phyloP scores from a whole-genome alignment of 2,797 vertebrate genomes.

The Heterohyrax brucei region DNA sequence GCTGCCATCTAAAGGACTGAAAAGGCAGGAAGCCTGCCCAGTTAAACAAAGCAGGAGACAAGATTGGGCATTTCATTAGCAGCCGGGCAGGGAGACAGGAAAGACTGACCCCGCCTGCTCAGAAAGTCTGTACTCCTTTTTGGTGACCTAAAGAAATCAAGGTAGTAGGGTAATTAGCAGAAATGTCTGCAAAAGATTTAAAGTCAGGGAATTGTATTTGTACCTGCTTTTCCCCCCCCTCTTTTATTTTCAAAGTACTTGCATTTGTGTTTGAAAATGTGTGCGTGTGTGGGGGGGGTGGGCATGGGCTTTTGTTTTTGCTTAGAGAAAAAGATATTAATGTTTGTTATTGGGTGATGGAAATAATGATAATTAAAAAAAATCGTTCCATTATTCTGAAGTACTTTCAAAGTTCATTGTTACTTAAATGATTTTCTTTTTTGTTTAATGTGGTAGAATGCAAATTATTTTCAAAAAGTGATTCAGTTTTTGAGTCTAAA shows the following conservation, averaged over 20 bases:
- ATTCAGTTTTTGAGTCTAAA: constrained; percentile 28
- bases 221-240: background rate
- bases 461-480: background rate
- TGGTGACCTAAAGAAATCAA: background rate
- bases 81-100: background rate
- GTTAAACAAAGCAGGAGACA: background rate
- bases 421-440: background rate
- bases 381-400: constrained; percentile 44
- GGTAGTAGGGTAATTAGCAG: background rate
- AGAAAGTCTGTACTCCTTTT: background rate
- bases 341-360: constrained; percentile 36
- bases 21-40: background rate
- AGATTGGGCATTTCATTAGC: background rate
- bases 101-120: background rate
- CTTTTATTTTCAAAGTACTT: background rate
- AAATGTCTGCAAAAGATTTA: constrained; percentile 44
- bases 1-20: constrained; percentile 82
- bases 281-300: background rate
- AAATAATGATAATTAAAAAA: background rate
- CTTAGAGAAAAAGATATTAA: constrained; percentile 44
- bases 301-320: background rate
- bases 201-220: constrained; percentile 25
- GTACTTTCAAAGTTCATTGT: constrained; percentile 24
- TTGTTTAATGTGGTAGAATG: background rate
- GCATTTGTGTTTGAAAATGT: background rate